These are phyloP conservation scores for Elysia crispata DNA, from an alignment of 2,888 invertebrate genomes.

Conservation along the genomic window DNA sequence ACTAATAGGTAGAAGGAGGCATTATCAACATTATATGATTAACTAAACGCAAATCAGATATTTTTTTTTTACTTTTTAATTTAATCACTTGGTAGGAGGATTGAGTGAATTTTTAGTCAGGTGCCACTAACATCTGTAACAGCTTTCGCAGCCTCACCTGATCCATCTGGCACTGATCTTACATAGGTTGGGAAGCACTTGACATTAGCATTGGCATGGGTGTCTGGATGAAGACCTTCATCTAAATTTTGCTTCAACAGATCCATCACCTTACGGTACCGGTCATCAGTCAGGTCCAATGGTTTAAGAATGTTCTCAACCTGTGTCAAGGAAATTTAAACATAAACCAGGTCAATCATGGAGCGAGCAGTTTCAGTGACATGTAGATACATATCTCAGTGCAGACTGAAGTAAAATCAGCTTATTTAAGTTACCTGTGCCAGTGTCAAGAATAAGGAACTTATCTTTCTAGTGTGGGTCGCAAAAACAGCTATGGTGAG, in stretches of 20 bases:
- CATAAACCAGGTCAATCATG: too few relatives aligned
- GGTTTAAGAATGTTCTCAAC: conserved; percentile 91
- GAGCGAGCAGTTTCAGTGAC: too few relatives aligned
- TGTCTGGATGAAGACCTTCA: conserved; percentile 87
- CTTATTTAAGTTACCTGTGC: too few relatives aligned
- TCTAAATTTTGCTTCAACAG: conserved; percentile 87
- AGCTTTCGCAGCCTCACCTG: conserved; percentile 79
- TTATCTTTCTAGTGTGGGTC: too few relatives aligned
- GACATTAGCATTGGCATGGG: conserved; percentile 87
- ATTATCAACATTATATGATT: too few relatives aligned
- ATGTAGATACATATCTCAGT: not conserved
- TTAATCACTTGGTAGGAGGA: too few relatives aligned
- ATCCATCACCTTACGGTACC: conserved; percentile 86
- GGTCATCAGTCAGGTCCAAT: conserved; percentile 87
- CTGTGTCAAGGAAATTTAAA: conserved; percentile 77
- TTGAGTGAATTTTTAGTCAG: not conserved
- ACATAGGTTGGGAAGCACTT: conserved; percentile 98
- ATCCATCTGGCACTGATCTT: conserved; percentile 94
- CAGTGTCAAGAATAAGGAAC: too few relatives aligned
- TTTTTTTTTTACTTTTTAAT: too few relatives aligned
- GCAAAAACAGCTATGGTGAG: too few relatives aligned
- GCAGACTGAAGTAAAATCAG: too few relatives aligned
- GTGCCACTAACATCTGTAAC: too few relatives aligned
- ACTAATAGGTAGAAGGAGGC: conserved; percentile 14
- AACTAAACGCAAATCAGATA: too few relatives aligned